These are phyloP conservation scores for Tiliacea aurago DNA, from an alignment of 2,888 invertebrate genomes.

Conservation along the genomic window DNA sequence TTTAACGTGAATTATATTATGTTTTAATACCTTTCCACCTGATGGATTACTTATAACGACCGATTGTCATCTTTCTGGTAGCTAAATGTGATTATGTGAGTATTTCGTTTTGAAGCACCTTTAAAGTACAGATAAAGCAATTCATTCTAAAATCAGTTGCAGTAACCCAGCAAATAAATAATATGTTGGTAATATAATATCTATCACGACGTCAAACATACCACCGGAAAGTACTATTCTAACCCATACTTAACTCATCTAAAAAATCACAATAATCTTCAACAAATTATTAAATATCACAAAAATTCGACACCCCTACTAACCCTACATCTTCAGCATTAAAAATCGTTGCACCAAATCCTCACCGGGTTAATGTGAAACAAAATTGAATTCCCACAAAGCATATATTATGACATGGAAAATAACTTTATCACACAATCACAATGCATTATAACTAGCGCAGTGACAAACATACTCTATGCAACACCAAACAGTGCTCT, in stretches of 20 bases:
- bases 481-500: neutral
- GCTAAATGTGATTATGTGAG: neutral
- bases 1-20: slow-evolving; percentile 13
- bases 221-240: neutral
- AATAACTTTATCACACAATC: neutral
- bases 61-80: neutral
- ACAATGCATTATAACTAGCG: neutral
- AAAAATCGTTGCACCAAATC: slow-evolving; percentile 80
- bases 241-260: neutral
- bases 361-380: slow-evolving; percentile 72
- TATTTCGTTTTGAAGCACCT: neutral
- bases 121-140: too few relatives aligned
- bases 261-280: neutral
- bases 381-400: slow-evolving; percentile 77
- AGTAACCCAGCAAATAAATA: neutral
- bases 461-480: neutral
- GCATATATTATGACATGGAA: slow-evolving; percentile 56
- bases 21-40: slow-evolving; percentile 5
- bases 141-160: neutral
- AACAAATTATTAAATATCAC: neutral
- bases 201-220: neutral
- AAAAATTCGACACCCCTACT: slow-evolving; percentile 31
- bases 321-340: slow-evolving; percentile 55
- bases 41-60: neutral
- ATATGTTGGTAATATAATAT: neutral